Evolutionary conservation across 2,888 invertebrate species (phyloP).

Genomic region (Oscheius myriophilus): DNA sequence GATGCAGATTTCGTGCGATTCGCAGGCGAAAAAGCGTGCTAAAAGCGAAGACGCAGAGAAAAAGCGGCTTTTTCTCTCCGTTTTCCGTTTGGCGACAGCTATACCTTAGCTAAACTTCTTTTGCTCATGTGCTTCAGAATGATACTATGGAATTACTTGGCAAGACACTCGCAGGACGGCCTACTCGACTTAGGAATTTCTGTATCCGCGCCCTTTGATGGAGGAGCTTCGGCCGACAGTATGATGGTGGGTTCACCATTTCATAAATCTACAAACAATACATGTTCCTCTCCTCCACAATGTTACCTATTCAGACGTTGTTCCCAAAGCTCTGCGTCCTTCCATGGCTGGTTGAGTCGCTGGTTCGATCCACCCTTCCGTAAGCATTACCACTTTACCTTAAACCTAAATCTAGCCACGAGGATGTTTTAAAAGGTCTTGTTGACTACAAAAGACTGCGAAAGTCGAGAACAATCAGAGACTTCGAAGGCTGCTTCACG

Average conservation of each 20-base stretch:
- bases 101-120: too few species aligned
- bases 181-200: constrained; percentile 81
- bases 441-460: constrained; percentile 69
- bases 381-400: too few species aligned
- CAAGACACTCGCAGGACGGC: constrained; percentile 72
- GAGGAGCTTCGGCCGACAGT: constrained; percentile 71
- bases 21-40: too few species aligned
- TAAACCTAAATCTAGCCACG: constrained; percentile 69
- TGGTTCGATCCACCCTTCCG: too few species aligned
- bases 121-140: constrained; percentile 73
- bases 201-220: constrained; percentile 85
- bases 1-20: too few species aligned
- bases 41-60: too few species aligned
- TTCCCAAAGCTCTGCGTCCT: constrained; percentile 79
- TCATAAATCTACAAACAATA: too few species aligned
- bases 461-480: constrained; percentile 77
- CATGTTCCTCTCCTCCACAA: too few species aligned
- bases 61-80: too few species aligned
- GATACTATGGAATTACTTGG: constrained; percentile 82
- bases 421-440: constrained; percentile 65
- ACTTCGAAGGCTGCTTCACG: constrained; percentile 86
- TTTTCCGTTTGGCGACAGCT: too few species aligned
- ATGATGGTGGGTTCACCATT: constrained; percentile 39
- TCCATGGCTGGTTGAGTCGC: constrained; percentile 78
- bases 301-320: constrained; percentile 72